Conservation (phyloP, 2,797 vertebrate genomes). For the Sebastes dallii region DNA sequence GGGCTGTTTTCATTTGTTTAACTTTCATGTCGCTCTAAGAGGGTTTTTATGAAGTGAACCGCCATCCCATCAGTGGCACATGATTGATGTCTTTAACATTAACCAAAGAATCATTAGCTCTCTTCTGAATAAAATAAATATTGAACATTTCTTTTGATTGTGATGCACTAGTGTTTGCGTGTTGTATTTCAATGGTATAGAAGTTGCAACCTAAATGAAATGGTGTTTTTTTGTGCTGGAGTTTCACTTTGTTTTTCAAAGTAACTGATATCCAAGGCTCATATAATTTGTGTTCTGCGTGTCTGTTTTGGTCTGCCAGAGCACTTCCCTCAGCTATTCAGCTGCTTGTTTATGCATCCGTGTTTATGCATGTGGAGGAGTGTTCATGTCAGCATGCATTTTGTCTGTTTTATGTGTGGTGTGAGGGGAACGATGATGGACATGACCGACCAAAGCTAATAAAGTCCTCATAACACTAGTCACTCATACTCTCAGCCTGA, state of each 20-base stretch:
- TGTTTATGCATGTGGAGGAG: constrained; percentile 26
- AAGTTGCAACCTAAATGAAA: not conserved
- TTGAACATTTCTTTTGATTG: not conserved
- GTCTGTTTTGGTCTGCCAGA: constrained; percentile 27
- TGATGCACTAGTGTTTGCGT: not conserved
- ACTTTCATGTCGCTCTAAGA: constrained; percentile 51
- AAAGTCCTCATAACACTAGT: not conserved
- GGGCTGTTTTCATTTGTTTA: constrained; percentile 63
- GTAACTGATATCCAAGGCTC: not conserved
- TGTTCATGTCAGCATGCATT: constrained; percentile 3
- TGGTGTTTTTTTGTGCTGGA: constrained; percentile 3
- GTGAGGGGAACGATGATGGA: not conserved
- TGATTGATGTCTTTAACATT: constrained; percentile 44
- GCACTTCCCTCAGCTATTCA: constrained; percentile 20
- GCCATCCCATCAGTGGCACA: constrained; percentile 15
- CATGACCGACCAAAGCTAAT: not conserved
- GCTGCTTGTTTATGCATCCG: constrained; percentile 47
- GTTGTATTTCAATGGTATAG: not conserved
- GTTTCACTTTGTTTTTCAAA: constrained; percentile 19
- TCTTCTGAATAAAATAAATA: not conserved
- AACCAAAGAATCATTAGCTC: constrained; percentile 18
- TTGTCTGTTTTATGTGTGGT: constrained; percentile 8
- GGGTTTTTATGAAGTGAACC: constrained; percentile 49
- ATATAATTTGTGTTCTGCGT: constrained; percentile 3
- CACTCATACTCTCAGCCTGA: not conserved